phyloP scores from a whole-genome alignment of 1,140 invertebrate species.

The Scaptodrosophila lebanonensis region DNA sequence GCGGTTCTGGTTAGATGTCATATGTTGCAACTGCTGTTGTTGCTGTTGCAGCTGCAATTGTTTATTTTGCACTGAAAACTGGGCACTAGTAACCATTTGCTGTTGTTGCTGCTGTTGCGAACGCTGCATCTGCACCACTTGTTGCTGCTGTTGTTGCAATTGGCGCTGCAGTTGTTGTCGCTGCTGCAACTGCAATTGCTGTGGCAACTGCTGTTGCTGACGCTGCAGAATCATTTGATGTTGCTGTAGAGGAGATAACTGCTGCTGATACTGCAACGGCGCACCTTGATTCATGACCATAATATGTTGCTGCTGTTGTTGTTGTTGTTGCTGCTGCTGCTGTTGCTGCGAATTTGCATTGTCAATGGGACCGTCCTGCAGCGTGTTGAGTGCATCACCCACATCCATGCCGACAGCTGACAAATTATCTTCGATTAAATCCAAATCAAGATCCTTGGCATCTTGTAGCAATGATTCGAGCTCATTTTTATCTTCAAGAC shows the following conservation, averaged over 20 bases:
- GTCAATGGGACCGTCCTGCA: constrained; percentile 34
- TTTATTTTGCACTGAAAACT: constrained; percentile 23
- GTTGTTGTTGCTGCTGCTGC: constrained; percentile 44
- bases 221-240: constrained; percentile 43
- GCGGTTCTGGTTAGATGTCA: constrained; percentile 5
- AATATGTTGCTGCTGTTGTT: constrained; percentile 25
- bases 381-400: constrained; percentile 52
- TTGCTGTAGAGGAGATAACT: constrained; percentile 33
- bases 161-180: constrained; percentile 15
- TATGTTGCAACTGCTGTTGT: constrained; percentile 40
- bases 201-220: constrained; percentile 24
- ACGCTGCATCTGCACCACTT: constrained; percentile 18
- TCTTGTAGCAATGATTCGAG: constrained; percentile 75
- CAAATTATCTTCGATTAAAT: constrained; percentile 71
- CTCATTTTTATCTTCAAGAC: constrained; percentile 78
- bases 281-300: constrained; percentile 22
- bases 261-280: constrained; percentile 32
- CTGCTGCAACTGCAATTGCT: constrained; percentile 31
- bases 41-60: constrained; percentile 25
- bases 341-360: constrained; percentile 32
- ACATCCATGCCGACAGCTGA: constrained; percentile 70
- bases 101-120: constrained; percentile 40
- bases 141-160: constrained; percentile 24
- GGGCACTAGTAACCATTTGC: constrained; percentile 10
- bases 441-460: constrained; percentile 74